A percentile compares a stretch with the other conserved stretches of the same genome.
phyloP scores from a whole-genome alignment of 2,797 vertebrate genomes.

The Muscicapa striata region DNA sequence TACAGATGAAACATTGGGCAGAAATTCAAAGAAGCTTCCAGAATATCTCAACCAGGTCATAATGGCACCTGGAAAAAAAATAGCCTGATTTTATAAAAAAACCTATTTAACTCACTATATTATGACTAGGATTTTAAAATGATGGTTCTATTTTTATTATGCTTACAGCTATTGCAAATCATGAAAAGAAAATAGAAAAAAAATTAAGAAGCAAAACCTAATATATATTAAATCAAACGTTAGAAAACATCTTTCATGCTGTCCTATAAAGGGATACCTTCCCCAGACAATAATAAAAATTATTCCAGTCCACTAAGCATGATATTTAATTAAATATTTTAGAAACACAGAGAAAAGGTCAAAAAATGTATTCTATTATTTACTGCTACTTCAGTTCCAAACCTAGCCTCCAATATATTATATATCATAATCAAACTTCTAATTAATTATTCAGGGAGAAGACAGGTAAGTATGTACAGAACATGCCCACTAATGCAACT shows the following conservation, averaged over 20 bases:
- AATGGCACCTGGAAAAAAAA: neutral
- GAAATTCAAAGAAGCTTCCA: neutral
- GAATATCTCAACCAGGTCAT: neutral
- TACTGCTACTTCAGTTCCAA: neutral
- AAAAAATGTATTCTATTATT: neutral
- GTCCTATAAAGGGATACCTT: neutral
- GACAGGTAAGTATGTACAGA: neutral
- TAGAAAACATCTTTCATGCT: neutral
- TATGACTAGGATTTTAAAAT: neutral
- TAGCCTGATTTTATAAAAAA: accelerated
- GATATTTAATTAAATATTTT: neutral
- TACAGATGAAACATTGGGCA: neutral
- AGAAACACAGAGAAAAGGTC: neutral
- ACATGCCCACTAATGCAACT: neutral
- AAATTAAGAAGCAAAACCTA: neutral
- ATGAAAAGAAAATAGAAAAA: neutral
- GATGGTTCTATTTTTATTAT: neutral
- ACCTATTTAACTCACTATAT: neutral
- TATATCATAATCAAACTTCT: neutral
- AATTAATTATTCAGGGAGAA: neutral
- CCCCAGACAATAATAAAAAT: neutral
- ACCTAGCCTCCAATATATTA: neutral
- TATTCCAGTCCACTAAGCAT: neutral
- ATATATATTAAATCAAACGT: neutral
- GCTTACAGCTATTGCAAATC: neutral